Percentiles rank a stretch among this genome's conserved stretches.
Conservation (phyloP, 2,797 vertebrate genomes). For the Anisognathus igniventris region DNA sequence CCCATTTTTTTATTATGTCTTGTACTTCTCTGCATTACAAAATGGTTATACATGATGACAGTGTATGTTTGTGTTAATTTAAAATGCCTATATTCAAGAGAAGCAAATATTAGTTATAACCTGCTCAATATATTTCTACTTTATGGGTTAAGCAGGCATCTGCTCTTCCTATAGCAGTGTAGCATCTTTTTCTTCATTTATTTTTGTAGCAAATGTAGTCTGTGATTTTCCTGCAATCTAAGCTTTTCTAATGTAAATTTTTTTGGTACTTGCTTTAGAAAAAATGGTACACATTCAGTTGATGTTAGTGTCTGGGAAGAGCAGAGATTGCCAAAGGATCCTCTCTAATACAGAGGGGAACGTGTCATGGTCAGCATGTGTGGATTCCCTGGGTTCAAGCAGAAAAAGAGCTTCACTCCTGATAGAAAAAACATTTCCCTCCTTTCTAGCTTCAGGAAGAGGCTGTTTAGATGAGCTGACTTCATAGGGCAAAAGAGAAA, state of each 20-base stretch:
- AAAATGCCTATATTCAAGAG: not conserved
- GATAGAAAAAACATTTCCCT: not conserved
- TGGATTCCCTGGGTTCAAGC: not conserved
- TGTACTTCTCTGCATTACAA: not conserved
- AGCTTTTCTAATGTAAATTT: not conserved
- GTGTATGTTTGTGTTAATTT: not conserved
- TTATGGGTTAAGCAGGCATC: not conserved
- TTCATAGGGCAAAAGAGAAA: not conserved
- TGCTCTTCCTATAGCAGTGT: not conserved
- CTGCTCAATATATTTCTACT: not conserved
- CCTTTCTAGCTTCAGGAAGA: not conserved
- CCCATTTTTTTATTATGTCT: not conserved
- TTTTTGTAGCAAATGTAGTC: not conserved
- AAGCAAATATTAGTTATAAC: not conserved
- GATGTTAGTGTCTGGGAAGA: not conserved
- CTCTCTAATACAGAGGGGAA: not conserved
- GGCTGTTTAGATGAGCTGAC: not conserved
- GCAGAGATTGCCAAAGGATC: not conserved
- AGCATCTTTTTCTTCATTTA: not conserved
- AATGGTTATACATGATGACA: not conserved
- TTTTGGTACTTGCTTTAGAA: not conserved
- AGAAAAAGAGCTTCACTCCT: not conserved
- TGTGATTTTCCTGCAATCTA: not conserved
- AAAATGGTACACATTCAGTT: not conserved
- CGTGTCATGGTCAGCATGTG: fast-evolving